These are phyloP conservation scores for Callorhinus ursinus DNA, from an alignment of 2,113 vertebrate genomes.

Conservation along the genomic window DNA sequence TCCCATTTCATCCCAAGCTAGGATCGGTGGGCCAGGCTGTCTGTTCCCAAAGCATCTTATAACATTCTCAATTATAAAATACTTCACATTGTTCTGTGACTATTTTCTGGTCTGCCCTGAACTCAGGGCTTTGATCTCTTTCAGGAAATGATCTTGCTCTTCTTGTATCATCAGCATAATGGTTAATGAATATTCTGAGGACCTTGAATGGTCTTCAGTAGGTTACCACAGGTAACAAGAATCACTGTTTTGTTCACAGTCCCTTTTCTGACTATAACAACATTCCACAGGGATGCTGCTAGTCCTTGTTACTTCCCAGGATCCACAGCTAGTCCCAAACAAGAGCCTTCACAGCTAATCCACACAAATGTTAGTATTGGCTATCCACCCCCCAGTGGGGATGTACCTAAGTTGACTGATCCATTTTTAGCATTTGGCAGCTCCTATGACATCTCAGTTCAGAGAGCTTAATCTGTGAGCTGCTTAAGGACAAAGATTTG, in stretches of 20 bases:
- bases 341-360: background rate
- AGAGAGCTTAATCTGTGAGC: background rate
- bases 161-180: background rate
- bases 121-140: background rate
- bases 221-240: background rate
- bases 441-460: background rate
- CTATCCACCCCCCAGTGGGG: background rate
- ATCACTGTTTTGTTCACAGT: background rate
- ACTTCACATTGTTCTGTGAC: background rate
- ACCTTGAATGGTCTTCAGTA: background rate
- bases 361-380: background rate
- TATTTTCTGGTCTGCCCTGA: background rate
- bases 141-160: background rate
- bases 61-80: background rate
- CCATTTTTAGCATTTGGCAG: background rate
- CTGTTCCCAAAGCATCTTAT: background rate
- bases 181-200: background rate
- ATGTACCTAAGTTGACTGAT: background rate
- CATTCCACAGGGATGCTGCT: background rate
- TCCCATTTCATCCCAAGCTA: background rate
- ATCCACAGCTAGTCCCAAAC: background rate
- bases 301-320: background rate
- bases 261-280: background rate
- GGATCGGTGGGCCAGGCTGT: background rate
- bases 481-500: background rate